A percentile compares a stretch with the other conserved stretches of the same genome.
These are phyloP conservation scores for Caenorhabditis remanei DNA, from an alignment of 1,140 invertebrate genomes.

Conservation along the genomic window DNA sequence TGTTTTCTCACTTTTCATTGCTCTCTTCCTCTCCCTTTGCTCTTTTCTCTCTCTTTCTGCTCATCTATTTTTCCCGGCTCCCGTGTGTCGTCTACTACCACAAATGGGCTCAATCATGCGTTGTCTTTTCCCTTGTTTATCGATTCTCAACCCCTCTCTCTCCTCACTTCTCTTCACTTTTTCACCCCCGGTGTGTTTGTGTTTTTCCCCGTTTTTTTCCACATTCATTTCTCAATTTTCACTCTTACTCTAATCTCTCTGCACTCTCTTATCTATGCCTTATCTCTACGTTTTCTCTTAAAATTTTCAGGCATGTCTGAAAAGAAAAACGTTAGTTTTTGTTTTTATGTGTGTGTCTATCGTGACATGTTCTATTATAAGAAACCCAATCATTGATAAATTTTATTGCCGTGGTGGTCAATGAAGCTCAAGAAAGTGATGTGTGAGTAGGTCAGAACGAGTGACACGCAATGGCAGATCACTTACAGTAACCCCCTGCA, in stretches of 20 bases:
- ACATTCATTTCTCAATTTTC: conserved; percentile 43
- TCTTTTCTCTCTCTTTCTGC: not conserved
- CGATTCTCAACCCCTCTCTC: not conserved
- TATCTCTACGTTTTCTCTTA: too few relatives aligned
- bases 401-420: too few relatives aligned
- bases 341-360: too few relatives aligned
- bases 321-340: too few relatives aligned
- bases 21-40: not conserved
- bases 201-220: not conserved
- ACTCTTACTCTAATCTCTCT: not conserved
- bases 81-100: conserved; percentile 1
- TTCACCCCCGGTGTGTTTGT: not conserved
- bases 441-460: too few relatives aligned
- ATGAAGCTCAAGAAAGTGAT: too few relatives aligned
- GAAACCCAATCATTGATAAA: too few relatives aligned
- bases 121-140: conserved; percentile 50
- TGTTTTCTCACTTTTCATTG: not conserved
- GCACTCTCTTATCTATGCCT: not conserved
- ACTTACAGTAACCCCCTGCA: too few relatives aligned
- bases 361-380: too few relatives aligned
- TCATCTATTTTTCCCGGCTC: not conserved
- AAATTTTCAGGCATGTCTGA: too few relatives aligned
- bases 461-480: too few relatives aligned
- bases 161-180: not conserved
- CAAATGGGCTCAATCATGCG: conserved; percentile 43